Conservation (phyloP, 2,888 invertebrate genomes). For the Eupithecia subumbrata region DNA sequence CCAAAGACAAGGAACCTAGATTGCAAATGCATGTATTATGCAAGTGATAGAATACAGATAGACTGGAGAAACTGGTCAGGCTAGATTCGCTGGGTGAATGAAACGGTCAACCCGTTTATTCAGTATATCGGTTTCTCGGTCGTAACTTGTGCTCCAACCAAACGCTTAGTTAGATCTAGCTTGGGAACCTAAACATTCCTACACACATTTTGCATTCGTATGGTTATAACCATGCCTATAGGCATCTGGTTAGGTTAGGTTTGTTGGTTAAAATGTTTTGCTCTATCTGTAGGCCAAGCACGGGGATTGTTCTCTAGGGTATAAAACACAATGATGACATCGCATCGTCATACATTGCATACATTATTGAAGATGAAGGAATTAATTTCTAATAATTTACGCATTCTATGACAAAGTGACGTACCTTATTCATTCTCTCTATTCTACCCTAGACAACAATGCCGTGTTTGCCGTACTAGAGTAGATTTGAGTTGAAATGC, state of each 20-base stretch:
- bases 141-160: neutral
- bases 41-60: conserved; percentile 50
- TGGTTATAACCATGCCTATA: no score
- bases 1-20: conserved; percentile 60
- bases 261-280: neutral
- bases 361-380: no score
- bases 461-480: neutral
- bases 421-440: no score
- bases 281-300: neutral
- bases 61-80: conserved; percentile 62
- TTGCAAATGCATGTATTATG: conserved; percentile 59
- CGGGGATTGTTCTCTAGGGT: no score
- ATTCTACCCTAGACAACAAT: no score
- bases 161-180: neutral
- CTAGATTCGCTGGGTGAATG: conserved; percentile 47
- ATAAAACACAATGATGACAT: no score
- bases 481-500: neutral
- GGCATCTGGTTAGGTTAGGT: neutral
- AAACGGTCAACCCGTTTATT: no score
- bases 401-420: no score
- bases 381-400: no score
- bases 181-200: neutral
- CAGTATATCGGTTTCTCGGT: neutral
- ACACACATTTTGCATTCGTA: neutral
- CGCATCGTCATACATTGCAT: no score